Percentiles rank a stretch among this genome's conserved stretches.
These are phyloP conservation scores for Trinorchestia longiramus DNA, from an alignment of 1,140 invertebrate species.

Conservation along the genomic window DNA sequence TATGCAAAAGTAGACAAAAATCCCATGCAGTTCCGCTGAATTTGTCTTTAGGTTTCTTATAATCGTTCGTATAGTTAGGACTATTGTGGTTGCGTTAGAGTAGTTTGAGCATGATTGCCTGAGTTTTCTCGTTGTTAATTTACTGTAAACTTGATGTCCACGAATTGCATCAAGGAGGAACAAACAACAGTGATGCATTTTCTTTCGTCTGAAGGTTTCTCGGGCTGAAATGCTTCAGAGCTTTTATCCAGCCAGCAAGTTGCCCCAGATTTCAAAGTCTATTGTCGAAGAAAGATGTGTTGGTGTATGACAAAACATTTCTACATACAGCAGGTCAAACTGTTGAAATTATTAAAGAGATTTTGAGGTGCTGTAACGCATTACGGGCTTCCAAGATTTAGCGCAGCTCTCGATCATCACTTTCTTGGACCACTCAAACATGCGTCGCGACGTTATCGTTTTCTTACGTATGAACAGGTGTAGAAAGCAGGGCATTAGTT, in stretches of 20 bases:
- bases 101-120: too few species aligned
- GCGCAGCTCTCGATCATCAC: background rate
- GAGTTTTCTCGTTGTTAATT: too few species aligned
- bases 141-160: too few species aligned
- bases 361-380: background rate
- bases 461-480: background rate
- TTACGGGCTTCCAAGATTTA: background rate
- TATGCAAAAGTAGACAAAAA: too few species aligned
- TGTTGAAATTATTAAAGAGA: background rate
- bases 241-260: background rate
- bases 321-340: background rate
- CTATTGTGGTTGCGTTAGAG: too few species aligned
- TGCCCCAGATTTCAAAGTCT: background rate
- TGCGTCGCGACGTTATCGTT: background rate
- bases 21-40: too few species aligned
- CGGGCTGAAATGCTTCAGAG: background rate
- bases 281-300: background rate
- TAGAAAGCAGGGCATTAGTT: background rate
- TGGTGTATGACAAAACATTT: background rate
- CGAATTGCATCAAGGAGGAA: background rate
- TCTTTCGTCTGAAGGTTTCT: background rate
- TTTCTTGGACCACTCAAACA: background rate
- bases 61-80: too few species aligned
- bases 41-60: too few species aligned
- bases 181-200: background rate